Evolutionary conservation across 2,888 invertebrate genomes (phyloP), one percentile per base, ranked within the genome.

Genomic region (Baronia brevicornis): DNA sequence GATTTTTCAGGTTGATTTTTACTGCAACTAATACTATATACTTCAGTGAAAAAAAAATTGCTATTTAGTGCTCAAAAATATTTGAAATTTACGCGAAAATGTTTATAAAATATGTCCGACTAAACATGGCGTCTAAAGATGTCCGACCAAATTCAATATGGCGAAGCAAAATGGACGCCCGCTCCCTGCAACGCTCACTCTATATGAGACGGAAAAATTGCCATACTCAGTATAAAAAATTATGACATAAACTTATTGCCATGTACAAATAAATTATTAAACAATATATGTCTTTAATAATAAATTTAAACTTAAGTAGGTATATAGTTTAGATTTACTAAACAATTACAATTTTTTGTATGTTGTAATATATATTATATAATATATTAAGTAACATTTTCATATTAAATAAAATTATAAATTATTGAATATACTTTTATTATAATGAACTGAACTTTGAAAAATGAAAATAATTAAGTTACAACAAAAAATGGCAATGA

Each of bases 91-190:
- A 85, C 79, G 79, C 79, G 82, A 84, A 85, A 85, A 84, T 89
- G 88, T 88, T 88, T 88, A 89, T 88, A 88, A 89, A 89, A 89
- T 88, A 89, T 89, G 89, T 89, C 88, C 86, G 89, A 86, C 86
- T 88, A 88, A 88, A 89, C 88, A 89, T 89, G 89, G 89, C 89
- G 87, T 86, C 86, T 85, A 85, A 88, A 87, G 84, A 87, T 87
- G 87, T 87, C 87, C 84, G 87, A 85, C 84, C 78, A 84, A 84
- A 85, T 85, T 82, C 82, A 84, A 84, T 82, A 85, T 85, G 84
- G 85, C 85, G 84, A 73, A 65, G 75, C 79, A 84, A 84, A 80
- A 85, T 84, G 85, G 84, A 84, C 82, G 82, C 84, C 74, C 65
- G 61, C 53, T 56, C 65, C 36, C 44, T 59, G 54, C 39, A 45